Evolutionary conservation across 92 coral and sea anemone species (phyloP).

Genomic region (Muricea muricata): DNA sequence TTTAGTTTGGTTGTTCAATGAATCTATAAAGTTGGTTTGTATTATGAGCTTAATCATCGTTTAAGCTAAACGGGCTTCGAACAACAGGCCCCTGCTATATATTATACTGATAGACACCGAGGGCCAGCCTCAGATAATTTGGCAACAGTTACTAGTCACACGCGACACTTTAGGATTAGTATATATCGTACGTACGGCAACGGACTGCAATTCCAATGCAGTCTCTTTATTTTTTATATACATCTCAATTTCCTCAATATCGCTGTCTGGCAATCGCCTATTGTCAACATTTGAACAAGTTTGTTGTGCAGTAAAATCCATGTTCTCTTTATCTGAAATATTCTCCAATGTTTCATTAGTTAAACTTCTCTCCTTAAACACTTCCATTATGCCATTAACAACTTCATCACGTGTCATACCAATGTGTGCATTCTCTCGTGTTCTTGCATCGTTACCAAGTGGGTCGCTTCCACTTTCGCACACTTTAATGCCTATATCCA

Average conservation of each 20-base stretch:
- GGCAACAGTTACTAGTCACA: slow-evolving; percentile 94
- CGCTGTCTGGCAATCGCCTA: slow-evolving; percentile 28
- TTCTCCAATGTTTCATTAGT: slow-evolving; percentile 7
- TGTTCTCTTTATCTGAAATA: slow-evolving; percentile 17
- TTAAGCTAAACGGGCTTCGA: no score
- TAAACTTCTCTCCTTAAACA: background rate
- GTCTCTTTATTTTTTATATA: slow-evolving; percentile 22
- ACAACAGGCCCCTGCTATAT: no score
- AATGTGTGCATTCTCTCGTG: background rate
- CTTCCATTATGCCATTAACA: background rate
- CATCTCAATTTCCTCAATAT: slow-evolving; percentile 38
- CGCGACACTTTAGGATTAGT: slow-evolving; percentile 36
- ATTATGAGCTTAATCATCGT: no score
- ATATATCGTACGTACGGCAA: slow-evolving; percentile 22
- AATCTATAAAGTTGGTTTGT: no score
- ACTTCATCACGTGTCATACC: background rate
- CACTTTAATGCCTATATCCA: background rate
- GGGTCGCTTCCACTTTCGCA: background rate
- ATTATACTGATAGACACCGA: background rate
- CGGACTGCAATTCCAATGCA: slow-evolving; percentile 26
- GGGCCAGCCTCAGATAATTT: slow-evolving; percentile 69
- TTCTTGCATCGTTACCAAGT: background rate
- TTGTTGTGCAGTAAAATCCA: background rate
- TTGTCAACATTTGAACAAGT: background rate
- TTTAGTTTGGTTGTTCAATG: no score